phyloP scores from a whole-genome alignment of 2,113 vertebrate genomes.

The Paralichthys olivaceus region DNA sequence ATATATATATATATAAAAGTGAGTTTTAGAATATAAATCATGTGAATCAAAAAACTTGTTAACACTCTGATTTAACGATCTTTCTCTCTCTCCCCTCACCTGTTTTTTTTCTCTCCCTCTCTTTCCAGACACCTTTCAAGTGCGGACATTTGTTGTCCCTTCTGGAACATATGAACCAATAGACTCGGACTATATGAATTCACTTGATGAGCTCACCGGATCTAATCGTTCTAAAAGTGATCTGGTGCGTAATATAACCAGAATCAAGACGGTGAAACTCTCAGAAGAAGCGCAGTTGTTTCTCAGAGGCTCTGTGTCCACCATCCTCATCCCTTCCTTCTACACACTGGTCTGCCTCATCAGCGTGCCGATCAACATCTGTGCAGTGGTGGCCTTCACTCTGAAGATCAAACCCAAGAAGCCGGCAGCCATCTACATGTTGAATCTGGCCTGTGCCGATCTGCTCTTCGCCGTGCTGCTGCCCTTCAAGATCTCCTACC shows the following conservation, averaged over 20 bases:
- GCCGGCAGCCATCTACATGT: constrained; percentile 91
- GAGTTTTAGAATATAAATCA: neutral
- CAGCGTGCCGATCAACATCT: constrained; percentile 89
- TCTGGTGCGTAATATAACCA: fast-evolving
- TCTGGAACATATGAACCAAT: constrained; percentile 16
- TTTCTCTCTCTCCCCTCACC: neutral
- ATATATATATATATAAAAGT: too few species aligned
- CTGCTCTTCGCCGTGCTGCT: constrained; percentile 88
- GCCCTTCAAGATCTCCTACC: constrained; percentile 91
- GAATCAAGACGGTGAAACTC: constrained; percentile 6
- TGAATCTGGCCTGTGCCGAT: constrained; percentile 90
- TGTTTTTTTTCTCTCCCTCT: neutral
- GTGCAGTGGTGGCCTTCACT: constrained; percentile 85
- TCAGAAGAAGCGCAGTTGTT: constrained; percentile 79
- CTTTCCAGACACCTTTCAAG: fast-evolving
- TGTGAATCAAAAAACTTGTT: neutral
- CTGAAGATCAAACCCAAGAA: constrained; percentile 87
- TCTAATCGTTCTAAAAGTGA: fast-evolving
- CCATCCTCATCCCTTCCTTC: constrained; percentile 87
- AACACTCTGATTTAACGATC: neutral
- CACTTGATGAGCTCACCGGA: fast-evolving
- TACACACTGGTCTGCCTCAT: constrained; percentile 86
- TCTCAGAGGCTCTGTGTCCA: constrained; percentile 85
- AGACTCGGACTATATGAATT: fast-evolving
- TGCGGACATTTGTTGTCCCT: constrained; percentile 14